These are phyloP conservation scores for Epinotia demarniana DNA, from an alignment of 2,888 invertebrate species.

Conservation along the genomic window DNA sequence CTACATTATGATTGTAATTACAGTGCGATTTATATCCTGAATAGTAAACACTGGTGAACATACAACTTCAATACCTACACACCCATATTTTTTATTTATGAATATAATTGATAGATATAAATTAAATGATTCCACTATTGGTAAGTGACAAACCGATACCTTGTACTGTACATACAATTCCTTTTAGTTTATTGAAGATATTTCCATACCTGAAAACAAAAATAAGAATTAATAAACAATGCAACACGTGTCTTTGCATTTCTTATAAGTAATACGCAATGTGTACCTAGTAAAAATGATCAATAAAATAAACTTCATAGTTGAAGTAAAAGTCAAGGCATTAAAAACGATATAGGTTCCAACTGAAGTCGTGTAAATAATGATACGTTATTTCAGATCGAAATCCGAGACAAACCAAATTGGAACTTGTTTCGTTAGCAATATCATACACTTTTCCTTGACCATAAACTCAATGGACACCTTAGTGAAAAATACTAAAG, in stretches of 20 bases:
- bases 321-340: slow-evolving; percentile 29
- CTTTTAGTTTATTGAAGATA: not conserved
- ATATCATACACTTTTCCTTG: slow-evolving; percentile 16
- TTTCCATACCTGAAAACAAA: slow-evolving; percentile 34
- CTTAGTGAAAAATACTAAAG: slow-evolving; percentile 6
- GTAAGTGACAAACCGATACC: slow-evolving; percentile 1
- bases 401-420: not conserved
- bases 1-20: too few relatives aligned
- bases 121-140: not conserved
- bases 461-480: slow-evolving; percentile 16
- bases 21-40: too few relatives aligned
- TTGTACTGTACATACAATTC: not conserved
- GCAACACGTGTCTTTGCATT: not conserved
- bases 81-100: too few relatives aligned
- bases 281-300: not conserved
- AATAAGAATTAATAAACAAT: slow-evolving; percentile 14
- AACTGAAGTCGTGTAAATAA: slow-evolving; percentile 5
- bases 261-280: slow-evolving; percentile 8
- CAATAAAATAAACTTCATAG: not conserved
- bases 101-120: too few relatives aligned
- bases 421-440: not conserved
- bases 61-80: too few relatives aligned
- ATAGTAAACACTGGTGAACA: too few relatives aligned
- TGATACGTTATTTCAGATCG: slow-evolving; percentile 20
- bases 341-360: slow-evolving; percentile 14